Evolutionary conservation across 1,140 invertebrate species (phyloP), one percentile per base, ranked within the genome.

Genomic region (Cydia strobilella): DNA sequence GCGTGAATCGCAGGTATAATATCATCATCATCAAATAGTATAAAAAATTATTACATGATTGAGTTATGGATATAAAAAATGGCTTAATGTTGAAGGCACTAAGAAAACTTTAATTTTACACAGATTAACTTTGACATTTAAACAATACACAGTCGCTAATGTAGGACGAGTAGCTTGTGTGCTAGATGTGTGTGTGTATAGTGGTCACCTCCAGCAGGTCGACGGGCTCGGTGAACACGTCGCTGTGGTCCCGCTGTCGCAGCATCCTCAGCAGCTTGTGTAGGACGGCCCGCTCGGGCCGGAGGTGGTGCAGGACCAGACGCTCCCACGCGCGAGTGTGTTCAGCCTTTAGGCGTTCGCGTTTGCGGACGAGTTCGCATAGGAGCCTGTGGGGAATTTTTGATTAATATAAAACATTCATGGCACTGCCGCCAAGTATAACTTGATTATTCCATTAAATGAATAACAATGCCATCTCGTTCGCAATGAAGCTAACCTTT

Each of bases 161-260:
- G n/a, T n/a, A n/a, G 95, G 54, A 97, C 89, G 84, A 97, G 96
- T 79, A 96, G 95, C 84, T 98, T 39, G 35, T 94, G 13, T 97
- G 93, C 92, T 97, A 97, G n/a, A 89, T 72, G 75, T 94, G 76
- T 96, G 59, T 63, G 59, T 23, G 23, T n/a, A 9, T 25, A 63
- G 54, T 62, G 23, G 25, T 76, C 72, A 93, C 97, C 94, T 99
- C 98, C 72, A 96, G 95, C 10, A 95, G 94, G 86, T 99, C 97
- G 1, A 99, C 98, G 2, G 98, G 98, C 88, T 99, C 97, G 0
- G 96, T 96, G 93, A 99, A 99, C 45, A 99, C 97, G 80, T 98
- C 96, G 74, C 96, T 96, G 23, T 95, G 95, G 90, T 99, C 98
- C 78, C 96, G 95, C 45, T 96, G 94, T 66, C 96, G 95, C 18